Percentiles rank a stretch among this genome's conserved stretches.
Evolutionary conservation across 2,797 vertebrate genomes (phyloP).

Genomic region (Hydrolagus colliei): DNA sequence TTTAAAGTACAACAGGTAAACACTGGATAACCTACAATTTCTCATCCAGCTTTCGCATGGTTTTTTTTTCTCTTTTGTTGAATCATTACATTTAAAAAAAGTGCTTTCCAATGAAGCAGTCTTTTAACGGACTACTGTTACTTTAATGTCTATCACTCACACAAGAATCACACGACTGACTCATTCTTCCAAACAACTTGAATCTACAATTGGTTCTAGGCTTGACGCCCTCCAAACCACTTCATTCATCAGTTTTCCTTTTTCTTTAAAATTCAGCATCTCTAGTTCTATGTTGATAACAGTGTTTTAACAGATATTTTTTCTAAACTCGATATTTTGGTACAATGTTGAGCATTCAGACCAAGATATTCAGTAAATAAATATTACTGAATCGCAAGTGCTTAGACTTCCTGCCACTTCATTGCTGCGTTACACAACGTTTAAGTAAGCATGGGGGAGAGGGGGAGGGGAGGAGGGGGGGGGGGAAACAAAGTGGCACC

Average conservation of each 20-base stretch:
- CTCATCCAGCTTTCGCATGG: constrained; percentile 49
- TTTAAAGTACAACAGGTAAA: constrained; percentile 90
- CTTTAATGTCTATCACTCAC: constrained; percentile 48
- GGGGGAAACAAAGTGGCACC: constrained; percentile 60
- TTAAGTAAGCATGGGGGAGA: neutral
- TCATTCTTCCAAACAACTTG: constrained; percentile 29
- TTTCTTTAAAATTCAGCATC: constrained; percentile 34
- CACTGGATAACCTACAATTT: constrained; percentile 76
- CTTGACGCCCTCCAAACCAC: neutral
- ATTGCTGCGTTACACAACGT: constrained; percentile 10
- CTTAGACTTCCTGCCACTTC: constrained; percentile 51
- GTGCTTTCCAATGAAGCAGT: constrained; percentile 65
- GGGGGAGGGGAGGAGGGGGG: constrained; percentile 43
- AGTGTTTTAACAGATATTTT: constrained; percentile 68
- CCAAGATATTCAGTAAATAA: constrained; percentile 67
- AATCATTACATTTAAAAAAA: constrained; percentile 64
- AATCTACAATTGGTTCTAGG: constrained; percentile 23
- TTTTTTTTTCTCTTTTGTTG: constrained; percentile 35
- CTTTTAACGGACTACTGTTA: constrained; percentile 52
- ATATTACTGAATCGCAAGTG: constrained; percentile 74
- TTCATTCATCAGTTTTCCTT: constrained; percentile 21
- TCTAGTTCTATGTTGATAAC: constrained; percentile 66
- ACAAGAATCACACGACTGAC: constrained; percentile 12
- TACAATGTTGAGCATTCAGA: constrained; percentile 75
- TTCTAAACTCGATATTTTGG: constrained; percentile 44